phyloP scores from a whole-genome alignment of 30 jellyfish, hydroid and myxozoan genomes.

The Aurelia sp. region DNA sequence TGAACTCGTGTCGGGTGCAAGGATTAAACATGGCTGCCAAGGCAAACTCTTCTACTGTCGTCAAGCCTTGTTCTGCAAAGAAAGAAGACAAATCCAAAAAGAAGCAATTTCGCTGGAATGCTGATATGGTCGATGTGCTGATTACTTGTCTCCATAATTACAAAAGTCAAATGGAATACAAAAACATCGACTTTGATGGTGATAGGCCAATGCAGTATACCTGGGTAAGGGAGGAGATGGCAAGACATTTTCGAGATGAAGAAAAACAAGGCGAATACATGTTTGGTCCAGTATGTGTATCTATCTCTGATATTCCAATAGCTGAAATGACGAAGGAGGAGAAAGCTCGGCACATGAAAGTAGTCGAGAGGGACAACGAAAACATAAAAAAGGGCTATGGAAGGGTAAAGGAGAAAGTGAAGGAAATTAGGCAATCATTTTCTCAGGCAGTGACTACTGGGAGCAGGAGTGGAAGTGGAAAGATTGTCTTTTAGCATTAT shows the following conservation, averaged over 20 bases:
- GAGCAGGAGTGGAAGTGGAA: too few species aligned
- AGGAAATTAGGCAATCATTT: too few species aligned
- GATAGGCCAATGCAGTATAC: conserved; percentile 67
- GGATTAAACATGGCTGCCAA: background rate
- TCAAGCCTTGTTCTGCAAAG: conserved; percentile 11
- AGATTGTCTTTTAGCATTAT: conserved; percentile 37
- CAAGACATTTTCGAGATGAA: conserved; percentile 27
- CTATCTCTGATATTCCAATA: background rate
- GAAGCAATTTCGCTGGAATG: conserved; percentile 56
- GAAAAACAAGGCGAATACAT: conserved; percentile 24
- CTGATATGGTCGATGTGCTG: conserved; percentile 49
- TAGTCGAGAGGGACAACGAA: conserved; percentile 18
- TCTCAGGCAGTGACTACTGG: too few species aligned
- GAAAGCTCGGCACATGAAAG: conserved; percentile 15
- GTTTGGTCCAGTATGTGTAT: conserved; percentile 29
- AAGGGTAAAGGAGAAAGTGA: too few species aligned
- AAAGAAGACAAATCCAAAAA: conserved; percentile 32
- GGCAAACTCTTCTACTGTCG: background rate
- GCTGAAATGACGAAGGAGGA: conserved; percentile 4
- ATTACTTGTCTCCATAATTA: conserved; percentile 35
- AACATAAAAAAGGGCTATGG: conserved; percentile 19
- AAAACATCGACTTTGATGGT: conserved; percentile 68
- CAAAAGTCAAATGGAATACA: conserved; percentile 57
- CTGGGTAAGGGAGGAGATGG: conserved; percentile 65
- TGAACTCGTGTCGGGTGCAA: too few species aligned